Base-by-base conservation (phyloP, 2,888 invertebrate genomes). In the Drosophila neotestacea region DNA sequence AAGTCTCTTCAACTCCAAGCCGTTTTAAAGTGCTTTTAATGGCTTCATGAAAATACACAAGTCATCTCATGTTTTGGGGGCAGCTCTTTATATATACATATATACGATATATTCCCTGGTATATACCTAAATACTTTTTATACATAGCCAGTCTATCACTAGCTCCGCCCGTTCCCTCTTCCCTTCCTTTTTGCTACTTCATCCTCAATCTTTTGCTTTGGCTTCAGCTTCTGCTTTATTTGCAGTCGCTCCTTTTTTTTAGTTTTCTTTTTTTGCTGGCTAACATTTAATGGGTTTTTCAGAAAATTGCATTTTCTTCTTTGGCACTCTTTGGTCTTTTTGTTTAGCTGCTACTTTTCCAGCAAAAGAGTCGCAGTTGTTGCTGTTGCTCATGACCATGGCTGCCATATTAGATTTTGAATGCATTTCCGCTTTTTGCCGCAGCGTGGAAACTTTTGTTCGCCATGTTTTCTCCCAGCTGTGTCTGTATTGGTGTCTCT, bases 231-330 rank as follows among this genome's bases (percentile, higher is more conserved):
- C 77, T 85, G 81, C 85, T 89, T 87, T 87, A 88, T 88, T 89
- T 86, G 88, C 88, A 77, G 73, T 76, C 7, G 6, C 9, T 32
- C 7, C 7, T 44, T 38, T 61, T 42, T 41, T 41, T 58, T 51
- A 22, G 51, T 5, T n/a, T 46, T 28, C 52, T 56, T 52, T 63
- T 64, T 60, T 58, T 62, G 28, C 56, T 77, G 88, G 89, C 87
- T 79, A 88, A 79, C 88, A 88, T 90, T 90, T 90, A 89, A 89
- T 90, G 88, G 90, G 90, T 88, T 90, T 89, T 90, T 86, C 83
- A 90, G 90, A 89, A 89, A 89, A 89, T 89, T 89, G 90, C 90
- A 89, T 90, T 89, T 89, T 90, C 90, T 89, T 85, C 85, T 89
- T 89, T 85, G 88, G 80, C 82, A 88, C 89, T 82, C 85, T 89